A percentile compares a stretch with the other conserved stretches of the same genome.
Conservation (phyloP, 2,113 vertebrate species). For the Rhinolophus sinicus region DNA sequence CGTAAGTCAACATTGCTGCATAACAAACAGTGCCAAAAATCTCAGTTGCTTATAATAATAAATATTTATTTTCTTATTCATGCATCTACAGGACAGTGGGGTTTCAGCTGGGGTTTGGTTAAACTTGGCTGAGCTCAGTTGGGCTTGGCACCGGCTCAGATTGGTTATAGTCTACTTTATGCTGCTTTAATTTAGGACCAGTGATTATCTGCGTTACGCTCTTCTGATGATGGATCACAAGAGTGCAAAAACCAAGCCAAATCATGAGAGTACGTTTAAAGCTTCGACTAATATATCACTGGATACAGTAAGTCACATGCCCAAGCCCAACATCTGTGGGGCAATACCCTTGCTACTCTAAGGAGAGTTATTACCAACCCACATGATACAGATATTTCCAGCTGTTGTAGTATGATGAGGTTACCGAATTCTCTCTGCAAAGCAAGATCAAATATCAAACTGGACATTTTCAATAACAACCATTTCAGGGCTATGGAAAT, state of each 20-base stretch:
- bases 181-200: slow-evolving; percentile 16
- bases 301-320: not conserved
- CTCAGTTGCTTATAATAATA: not conserved
- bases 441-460: not conserved
- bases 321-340: not conserved
- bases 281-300: not conserved
- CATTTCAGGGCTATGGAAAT: not conserved
- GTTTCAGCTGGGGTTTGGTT: not conserved
- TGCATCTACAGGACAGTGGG: not conserved
- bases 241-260: not conserved
- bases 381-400: not conserved
- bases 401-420: not conserved
- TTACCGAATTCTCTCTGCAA: not conserved
- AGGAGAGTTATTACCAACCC: not conserved
- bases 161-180: not conserved
- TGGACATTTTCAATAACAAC: not conserved
- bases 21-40: not conserved
- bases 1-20: not conserved
- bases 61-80: not conserved
- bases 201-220: not conserved
- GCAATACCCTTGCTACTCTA: not conserved
- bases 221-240: not conserved
- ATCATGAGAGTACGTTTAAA: not conserved
- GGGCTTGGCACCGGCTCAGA: not conserved
- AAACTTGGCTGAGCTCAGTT: not conserved